A percentile compares a stretch with the other conserved stretches of the same genome.
phyloP scores from a whole-genome alignment of 2,888 invertebrate genomes.

The Alentia gelatinosa region DNA sequence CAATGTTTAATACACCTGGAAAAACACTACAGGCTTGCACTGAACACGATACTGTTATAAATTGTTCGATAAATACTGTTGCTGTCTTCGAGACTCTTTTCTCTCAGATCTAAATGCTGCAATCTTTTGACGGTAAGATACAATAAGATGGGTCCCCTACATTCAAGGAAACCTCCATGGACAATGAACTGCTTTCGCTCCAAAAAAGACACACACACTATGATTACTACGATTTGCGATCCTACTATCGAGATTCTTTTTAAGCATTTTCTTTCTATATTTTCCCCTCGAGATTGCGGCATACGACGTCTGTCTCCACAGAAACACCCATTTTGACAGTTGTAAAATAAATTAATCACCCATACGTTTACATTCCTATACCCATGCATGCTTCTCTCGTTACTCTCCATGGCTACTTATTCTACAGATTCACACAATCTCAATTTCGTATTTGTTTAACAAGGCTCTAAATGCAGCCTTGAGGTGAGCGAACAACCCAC shows the following conservation, averaged over 20 bases:
- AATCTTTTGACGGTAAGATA: background rate
- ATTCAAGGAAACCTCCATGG: background rate
- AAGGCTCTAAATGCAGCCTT: background rate
- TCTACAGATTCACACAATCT: background rate
- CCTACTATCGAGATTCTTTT: background rate
- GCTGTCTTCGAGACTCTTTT: background rate
- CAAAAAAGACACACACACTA: background rate
- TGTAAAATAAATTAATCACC: constrained; percentile 9
- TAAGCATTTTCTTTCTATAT: background rate
- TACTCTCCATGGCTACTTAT: background rate
- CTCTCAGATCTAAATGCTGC: constrained; percentile 22
- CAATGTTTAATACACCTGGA: constrained; percentile 12
- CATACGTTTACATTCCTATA: background rate
- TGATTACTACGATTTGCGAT: background rate
- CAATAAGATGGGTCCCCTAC: background rate
- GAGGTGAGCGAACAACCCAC: background rate
- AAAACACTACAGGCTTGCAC: constrained; percentile 19
- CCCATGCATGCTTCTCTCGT: background rate
- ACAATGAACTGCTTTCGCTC: background rate
- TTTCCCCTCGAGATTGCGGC: background rate
- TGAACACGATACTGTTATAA: background rate
- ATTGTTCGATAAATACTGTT: background rate
- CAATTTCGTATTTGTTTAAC: background rate
- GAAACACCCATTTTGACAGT: background rate
- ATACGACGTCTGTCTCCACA: background rate